Conservation (phyloP, 2,797 vertebrate species). For the Crenuchus spilurus region DNA sequence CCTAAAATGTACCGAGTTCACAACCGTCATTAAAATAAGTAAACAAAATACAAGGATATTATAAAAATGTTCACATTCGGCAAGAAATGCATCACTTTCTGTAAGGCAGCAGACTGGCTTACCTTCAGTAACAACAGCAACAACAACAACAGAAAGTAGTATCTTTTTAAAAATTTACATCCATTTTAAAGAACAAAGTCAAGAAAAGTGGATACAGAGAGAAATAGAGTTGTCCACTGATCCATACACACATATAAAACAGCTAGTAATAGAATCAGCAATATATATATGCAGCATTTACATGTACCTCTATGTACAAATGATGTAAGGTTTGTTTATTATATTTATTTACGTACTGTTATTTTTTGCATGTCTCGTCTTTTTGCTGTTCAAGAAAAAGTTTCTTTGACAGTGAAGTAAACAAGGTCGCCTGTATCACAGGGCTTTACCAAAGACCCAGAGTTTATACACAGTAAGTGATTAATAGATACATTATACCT, state of each 20-base stretch:
- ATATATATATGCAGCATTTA: constrained; percentile 46
- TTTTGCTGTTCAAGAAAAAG: constrained; percentile 71
- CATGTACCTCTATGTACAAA: constrained; percentile 74
- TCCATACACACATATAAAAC: constrained; percentile 69
- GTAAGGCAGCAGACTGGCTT: too few relatives aligned
- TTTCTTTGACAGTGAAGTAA: constrained; percentile 60
- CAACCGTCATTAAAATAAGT: neutral
- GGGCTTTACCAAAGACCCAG: constrained; percentile 37
- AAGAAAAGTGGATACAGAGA: neutral
- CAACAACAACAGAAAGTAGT: too few relatives aligned
- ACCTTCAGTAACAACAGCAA: too few relatives aligned
- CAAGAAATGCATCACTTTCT: neutral
- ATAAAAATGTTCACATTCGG: neutral
- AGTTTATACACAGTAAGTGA: constrained; percentile 38
- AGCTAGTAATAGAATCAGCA: constrained; percentile 57
- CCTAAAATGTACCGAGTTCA: neutral
- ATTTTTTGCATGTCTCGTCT: constrained; percentile 62
- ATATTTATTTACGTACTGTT: neutral
- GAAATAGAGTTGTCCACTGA: constrained; percentile 4
- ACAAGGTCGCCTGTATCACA: constrained; percentile 42
- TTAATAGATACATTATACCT: constrained; percentile 33
- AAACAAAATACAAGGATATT: neutral
- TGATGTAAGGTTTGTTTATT: constrained; percentile 62
- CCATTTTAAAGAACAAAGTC: constrained; percentile 59
- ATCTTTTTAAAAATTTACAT: constrained; percentile 47